These are phyloP conservation scores for Lepidurus packardi DNA, from an alignment of 1,140 invertebrate genomes.

Conservation along the genomic window DNA sequence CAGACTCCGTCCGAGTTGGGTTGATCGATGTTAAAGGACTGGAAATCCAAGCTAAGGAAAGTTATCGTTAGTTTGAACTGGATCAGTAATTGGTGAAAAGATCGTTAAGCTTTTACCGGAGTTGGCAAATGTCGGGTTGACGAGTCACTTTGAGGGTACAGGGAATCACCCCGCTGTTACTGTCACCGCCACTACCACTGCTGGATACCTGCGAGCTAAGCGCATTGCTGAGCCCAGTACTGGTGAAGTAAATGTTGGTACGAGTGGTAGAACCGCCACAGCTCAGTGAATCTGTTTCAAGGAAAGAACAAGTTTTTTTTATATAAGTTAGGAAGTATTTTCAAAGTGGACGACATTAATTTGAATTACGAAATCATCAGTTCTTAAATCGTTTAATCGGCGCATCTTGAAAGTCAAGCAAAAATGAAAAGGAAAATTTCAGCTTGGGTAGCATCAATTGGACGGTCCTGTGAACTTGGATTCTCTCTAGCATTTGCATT, in stretches of 20 bases:
- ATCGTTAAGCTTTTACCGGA: constrained; percentile 52
- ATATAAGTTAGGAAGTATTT: background rate
- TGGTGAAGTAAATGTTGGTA: constrained; percentile 78
- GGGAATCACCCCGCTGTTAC: background rate
- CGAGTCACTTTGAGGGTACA: background rate
- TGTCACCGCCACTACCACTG: background rate
- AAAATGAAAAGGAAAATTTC: no score
- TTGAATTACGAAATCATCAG: no score
- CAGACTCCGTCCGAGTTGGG: constrained; percentile 67
- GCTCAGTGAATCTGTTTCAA: constrained; percentile 58
- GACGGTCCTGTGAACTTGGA: no score
- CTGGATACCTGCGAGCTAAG: background rate
- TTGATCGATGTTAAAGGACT: constrained; percentile 63
- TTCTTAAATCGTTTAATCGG: no score
- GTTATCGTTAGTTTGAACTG: background rate
- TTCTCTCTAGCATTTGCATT: no score
- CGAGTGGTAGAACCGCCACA: constrained; percentile 67
- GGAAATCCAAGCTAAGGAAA: constrained; percentile 58
- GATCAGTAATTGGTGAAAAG: background rate
- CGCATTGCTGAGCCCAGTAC: background rate
- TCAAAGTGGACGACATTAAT: no score
- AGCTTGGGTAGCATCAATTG: no score
- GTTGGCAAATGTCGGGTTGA: constrained; percentile 69
- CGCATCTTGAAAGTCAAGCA: no score
- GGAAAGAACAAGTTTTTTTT: background rate